phyloP scores from a whole-genome alignment of 2,797 vertebrate genomes.

The Dendrocincla tyrannina region DNA sequence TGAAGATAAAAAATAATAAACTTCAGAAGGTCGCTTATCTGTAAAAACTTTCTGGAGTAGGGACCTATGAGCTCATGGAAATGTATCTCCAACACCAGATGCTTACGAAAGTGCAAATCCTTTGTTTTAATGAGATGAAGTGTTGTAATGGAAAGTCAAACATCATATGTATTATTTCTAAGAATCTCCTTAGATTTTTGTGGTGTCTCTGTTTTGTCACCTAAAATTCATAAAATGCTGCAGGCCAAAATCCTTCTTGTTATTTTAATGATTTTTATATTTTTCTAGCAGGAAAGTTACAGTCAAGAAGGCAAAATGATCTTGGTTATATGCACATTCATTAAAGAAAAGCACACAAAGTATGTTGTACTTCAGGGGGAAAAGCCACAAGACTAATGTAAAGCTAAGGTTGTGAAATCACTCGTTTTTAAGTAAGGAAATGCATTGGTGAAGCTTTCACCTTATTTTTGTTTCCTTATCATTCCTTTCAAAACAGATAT shows the following conservation, averaged over 20 bases:
- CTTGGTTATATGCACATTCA: constrained; percentile 47
- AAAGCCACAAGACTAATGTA: constrained; percentile 15
- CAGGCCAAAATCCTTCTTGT: constrained; percentile 17
- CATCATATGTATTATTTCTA: background rate
- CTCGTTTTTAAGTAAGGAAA: constrained; percentile 40
- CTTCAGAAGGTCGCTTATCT: background rate
- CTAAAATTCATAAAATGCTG: constrained; percentile 24
- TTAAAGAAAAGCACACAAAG: constrained; percentile 44
- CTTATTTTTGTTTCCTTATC: background rate
- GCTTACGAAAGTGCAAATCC: background rate
- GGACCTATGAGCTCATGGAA: background rate
- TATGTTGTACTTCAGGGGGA: background rate
- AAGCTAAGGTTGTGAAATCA: background rate
- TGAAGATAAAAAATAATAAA: background rate
- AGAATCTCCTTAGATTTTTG: background rate
- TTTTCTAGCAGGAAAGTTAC: background rate
- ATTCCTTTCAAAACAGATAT: background rate
- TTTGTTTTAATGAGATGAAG: background rate
- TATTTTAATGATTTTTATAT: constrained; percentile 22
- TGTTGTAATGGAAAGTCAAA: background rate
- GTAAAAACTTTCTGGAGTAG: background rate
- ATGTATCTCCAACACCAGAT: background rate
- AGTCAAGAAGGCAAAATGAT: constrained; percentile 24
- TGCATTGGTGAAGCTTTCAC: background rate
- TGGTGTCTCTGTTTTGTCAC: background rate